phyloP scores from a whole-genome alignment of 2,797 vertebrate species.

The Triplophysa bombifrons region DNA sequence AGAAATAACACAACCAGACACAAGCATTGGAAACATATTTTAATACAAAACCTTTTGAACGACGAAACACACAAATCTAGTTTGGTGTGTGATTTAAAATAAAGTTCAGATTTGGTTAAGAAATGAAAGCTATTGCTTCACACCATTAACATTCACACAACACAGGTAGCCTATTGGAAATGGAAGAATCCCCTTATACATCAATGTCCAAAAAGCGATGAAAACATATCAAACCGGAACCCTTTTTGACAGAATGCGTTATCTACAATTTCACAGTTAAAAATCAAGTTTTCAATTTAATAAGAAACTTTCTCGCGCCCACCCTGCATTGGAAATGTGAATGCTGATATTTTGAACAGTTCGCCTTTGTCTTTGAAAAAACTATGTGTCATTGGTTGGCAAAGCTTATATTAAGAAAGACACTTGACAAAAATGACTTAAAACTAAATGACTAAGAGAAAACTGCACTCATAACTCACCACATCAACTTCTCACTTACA shows the following conservation, averaged over 20 bases:
- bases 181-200: neutral
- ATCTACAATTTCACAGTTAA: conserved; percentile 19
- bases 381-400: neutral
- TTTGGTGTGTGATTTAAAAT: conserved; percentile 40
- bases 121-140: conserved; percentile 8
- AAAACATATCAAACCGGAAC: neutral
- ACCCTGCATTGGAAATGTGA: neutral
- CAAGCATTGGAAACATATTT: conserved; percentile 27
- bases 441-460: neutral
- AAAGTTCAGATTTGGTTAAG: conserved; percentile 19
- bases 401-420: neutral
- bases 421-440: no score
- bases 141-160: conserved; percentile 14
- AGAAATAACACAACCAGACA: neutral
- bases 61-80: conserved; percentile 20
- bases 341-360: neutral
- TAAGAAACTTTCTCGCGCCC: neutral
- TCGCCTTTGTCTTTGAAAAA: neutral
- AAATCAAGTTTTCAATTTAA: conserved; percentile 22
- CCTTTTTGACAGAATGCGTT: neutral
- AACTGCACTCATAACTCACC: neutral
- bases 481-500: no score
- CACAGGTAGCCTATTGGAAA: no score
- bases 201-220: neutral
- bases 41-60: conserved; percentile 43